Percentiles rank a stretch among this genome's conserved stretches.
Evolutionary conservation across 2,113 vertebrate genomes (phyloP).

Genomic region (Nothoprocta perdicaria): DNA sequence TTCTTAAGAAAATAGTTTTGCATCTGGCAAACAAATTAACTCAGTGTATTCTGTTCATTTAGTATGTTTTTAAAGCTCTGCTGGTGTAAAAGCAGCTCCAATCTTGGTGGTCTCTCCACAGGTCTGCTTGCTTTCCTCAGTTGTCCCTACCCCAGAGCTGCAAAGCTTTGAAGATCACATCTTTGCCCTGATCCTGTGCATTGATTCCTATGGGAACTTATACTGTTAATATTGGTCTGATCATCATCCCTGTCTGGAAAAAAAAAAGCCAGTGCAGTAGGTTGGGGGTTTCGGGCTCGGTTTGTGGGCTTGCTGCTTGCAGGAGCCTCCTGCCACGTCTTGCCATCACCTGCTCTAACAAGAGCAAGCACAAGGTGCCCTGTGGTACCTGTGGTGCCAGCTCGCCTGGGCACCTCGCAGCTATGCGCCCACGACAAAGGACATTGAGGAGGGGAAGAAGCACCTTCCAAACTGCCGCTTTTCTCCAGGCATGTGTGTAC

Average conservation of each 20-base stretch:
- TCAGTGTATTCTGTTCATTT: neutral
- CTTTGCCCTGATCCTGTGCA: neutral
- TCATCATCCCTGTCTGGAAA: rapidly evolving
- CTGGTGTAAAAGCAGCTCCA: neutral
- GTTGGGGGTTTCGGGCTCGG: neutral
- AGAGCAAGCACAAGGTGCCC: too few species aligned
- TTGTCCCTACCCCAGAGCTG: neutral
- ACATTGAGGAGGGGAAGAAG: neutral
- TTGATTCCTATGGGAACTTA: neutral
- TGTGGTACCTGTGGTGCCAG: too few species aligned
- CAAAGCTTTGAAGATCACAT: neutral
- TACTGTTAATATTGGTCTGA: neutral
- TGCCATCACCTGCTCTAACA: too few species aligned
- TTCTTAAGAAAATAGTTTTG: neutral
- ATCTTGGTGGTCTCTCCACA: neutral
- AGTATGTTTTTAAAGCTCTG: neutral
- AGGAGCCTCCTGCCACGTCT: neutral
- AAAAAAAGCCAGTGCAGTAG: neutral
- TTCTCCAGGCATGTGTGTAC: neutral
- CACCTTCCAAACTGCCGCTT: neutral
- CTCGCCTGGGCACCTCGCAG: neutral
- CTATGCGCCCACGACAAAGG: neutral
- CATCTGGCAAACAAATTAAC: neutral
- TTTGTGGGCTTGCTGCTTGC: neutral
- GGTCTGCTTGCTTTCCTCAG: neutral